Percentiles rank a stretch among this genome's conserved stretches.
These are phyloP conservation scores for Protobothrops flavoviridis DNA, from an alignment of 2,113 vertebrate species.

Conservation along the genomic window DNA sequence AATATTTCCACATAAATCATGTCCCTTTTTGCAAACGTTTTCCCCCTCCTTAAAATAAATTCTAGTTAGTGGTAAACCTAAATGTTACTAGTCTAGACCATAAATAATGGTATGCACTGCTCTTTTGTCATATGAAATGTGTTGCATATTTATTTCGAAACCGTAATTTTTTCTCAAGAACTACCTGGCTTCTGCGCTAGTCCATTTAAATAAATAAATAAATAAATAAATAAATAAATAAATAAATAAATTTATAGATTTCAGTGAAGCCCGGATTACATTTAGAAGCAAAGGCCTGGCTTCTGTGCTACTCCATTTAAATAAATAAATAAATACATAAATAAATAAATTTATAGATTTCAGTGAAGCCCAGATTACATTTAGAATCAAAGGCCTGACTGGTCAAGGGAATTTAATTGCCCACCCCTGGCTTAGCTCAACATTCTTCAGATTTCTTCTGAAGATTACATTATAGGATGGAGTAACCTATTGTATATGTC, in stretches of 20 bases:
- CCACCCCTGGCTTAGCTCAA: neutral
- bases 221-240: too few species aligned
- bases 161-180: conserved; percentile 37
- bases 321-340: neutral
- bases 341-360: conserved; percentile 7
- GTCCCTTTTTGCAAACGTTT: conserved; percentile 55
- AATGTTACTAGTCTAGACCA: conserved; percentile 43
- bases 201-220: neutral
- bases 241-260: conserved; percentile 16
- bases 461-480: neutral
- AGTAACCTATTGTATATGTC: neutral
- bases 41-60: conserved; percentile 25
- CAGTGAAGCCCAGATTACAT: conserved; percentile 11
- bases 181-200: conserved; percentile 28
- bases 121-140: conserved; percentile 41
- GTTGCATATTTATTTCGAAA: conserved; percentile 26
- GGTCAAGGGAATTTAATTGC: neutral
- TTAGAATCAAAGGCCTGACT: neutral
- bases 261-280: conserved; percentile 8
- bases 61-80: conserved; percentile 64
- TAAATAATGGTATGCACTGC: conserved; percentile 48
- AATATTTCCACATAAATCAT: conserved; percentile 61
- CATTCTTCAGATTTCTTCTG: neutral
- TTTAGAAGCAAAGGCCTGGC: neutral
- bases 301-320: conserved; percentile 22